A percentile compares a stretch with the other conserved stretches of the same genome.
These are phyloP conservation scores for Psittacula cyanocephala DNA, from an alignment of 2,113 vertebrate species.

Conservation along the genomic window DNA sequence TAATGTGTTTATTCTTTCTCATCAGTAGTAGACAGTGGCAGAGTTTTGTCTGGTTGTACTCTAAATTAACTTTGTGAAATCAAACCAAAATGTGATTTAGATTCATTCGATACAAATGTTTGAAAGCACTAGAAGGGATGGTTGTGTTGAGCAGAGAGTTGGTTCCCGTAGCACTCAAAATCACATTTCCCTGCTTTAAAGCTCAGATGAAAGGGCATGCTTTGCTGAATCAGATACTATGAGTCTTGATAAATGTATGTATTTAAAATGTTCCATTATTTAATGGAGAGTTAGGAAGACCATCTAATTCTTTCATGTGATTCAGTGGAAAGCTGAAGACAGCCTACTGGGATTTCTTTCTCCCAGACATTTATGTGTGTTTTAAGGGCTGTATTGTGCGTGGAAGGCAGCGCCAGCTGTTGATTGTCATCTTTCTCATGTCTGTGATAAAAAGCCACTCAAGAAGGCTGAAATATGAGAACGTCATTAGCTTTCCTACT, in stretches of 20 bases:
- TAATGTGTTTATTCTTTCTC: background rate
- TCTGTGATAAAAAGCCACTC: constrained; percentile 62
- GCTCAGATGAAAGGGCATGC: background rate
- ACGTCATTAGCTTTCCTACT: constrained; percentile 30
- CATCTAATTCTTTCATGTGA: background rate
- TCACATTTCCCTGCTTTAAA: background rate
- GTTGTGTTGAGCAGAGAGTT: background rate
- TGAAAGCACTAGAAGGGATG: background rate
- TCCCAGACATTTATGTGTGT: background rate
- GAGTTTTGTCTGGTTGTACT: background rate
- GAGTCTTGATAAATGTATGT: background rate
- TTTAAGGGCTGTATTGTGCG: background rate
- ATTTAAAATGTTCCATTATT: background rate
- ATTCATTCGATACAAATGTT: background rate
- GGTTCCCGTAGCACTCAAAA: background rate
- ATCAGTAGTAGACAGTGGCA: background rate
- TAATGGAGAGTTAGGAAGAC: background rate
- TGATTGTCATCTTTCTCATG: constrained; percentile 60
- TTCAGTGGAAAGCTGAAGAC: background rate
- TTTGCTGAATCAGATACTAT: background rate
- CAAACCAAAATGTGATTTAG: background rate
- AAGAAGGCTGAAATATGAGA: constrained; percentile 59
- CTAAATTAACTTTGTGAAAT: background rate
- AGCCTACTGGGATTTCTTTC: constrained; percentile 14
- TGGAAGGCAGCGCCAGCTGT: constrained; percentile 50